A percentile compares a stretch with the other conserved stretches of the same genome.
These are phyloP conservation scores for Bubalus kerabau DNA, from an alignment of 2,113 vertebrate genomes.

Conservation along the genomic window DNA sequence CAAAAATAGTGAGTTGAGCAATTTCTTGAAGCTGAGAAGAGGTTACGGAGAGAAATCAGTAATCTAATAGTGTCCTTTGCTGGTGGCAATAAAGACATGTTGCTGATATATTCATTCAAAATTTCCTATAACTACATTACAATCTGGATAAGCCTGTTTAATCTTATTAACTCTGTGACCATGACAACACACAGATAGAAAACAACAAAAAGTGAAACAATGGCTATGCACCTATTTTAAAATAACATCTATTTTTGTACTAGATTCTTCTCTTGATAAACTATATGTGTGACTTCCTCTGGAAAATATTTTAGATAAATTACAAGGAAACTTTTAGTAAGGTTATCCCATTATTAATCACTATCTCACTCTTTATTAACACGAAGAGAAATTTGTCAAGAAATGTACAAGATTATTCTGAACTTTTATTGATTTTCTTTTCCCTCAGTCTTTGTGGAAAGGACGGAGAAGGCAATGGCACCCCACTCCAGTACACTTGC, in stretches of 20 bases:
- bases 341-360: not conserved
- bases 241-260: not conserved
- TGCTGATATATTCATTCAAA: not conserved
- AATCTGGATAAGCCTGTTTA: not conserved
- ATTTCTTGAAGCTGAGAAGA: not conserved
- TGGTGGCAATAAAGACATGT: not conserved
- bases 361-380: not conserved
- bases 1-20: not conserved
- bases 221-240: not conserved
- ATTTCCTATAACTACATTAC: not conserved
- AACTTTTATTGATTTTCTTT: slow-evolving; percentile 15
- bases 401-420: not conserved
- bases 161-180: not conserved
- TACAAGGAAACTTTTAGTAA: not conserved
- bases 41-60: not conserved
- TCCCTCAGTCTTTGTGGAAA: not conserved
- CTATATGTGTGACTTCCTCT: not conserved
- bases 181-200: not conserved
- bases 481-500: too few species aligned
- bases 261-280: not conserved
- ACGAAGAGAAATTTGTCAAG: not conserved
- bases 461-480: not conserved
- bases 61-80: not conserved
- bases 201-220: not conserved
- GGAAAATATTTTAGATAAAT: not conserved